Percentiles rank a stretch among this genome's conserved stretches.
These are phyloP conservation scores for Molanna angustata DNA, from an alignment of 2,888 invertebrate genomes.

Conservation along the genomic window DNA sequence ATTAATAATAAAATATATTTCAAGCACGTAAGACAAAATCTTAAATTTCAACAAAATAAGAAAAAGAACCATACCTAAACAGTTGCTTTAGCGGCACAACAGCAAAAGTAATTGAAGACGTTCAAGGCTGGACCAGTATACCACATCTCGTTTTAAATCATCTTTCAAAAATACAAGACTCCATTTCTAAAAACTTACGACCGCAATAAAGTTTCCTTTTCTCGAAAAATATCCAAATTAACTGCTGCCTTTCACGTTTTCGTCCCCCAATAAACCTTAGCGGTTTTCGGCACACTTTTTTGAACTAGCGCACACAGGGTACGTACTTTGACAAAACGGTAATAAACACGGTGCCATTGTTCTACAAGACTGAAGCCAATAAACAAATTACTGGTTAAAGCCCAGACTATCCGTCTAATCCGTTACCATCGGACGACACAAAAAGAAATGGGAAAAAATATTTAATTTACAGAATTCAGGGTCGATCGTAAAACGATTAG, in stretches of 20 bases:
- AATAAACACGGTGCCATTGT: slow-evolving; percentile 17
- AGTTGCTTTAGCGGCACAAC: no score
- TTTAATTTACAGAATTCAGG: neutral
- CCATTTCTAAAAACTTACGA: slow-evolving; percentile 16
- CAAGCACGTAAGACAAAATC: no score
- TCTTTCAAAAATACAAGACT: no score
- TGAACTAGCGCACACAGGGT: slow-evolving; percentile 3
- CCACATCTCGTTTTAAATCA: no score
- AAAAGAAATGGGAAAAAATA: slow-evolving; percentile 8
- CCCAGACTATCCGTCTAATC: neutral
- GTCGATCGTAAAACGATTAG: slow-evolving; percentile 14
- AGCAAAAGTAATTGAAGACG: no score
- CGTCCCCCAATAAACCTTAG: neutral
- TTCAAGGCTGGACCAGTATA: no score
- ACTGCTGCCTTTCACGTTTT: neutral
- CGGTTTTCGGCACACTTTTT: slow-evolving; percentile 19
- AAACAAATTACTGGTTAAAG: slow-evolving; percentile 15
- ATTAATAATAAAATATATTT: no score
- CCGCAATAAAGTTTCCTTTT: slow-evolving; percentile 10
- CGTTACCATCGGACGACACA: slow-evolving; percentile 6
- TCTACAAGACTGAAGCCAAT: slow-evolving; percentile 5
- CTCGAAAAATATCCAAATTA: slow-evolving; percentile 6
- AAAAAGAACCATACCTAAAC: no score
- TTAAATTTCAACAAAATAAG: no score
- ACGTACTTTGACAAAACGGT: slow-evolving; percentile 2